A percentile compares a stretch with the other conserved stretches of the same genome.
Evolutionary conservation across 2,888 invertebrate genomes (phyloP).

Genomic region (Archaeoteleia sp.): DNA sequence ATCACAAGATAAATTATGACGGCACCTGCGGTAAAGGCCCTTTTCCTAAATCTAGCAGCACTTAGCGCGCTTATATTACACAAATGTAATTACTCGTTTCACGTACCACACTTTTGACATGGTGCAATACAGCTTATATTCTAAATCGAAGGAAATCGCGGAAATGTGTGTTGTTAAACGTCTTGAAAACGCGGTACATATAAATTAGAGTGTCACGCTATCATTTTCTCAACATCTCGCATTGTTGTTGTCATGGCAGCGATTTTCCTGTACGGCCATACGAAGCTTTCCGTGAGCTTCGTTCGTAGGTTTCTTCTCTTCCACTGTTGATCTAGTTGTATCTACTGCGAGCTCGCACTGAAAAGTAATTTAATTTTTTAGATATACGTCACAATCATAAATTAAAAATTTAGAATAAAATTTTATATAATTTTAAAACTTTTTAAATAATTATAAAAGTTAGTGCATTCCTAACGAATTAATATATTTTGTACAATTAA

Average conservation of each 20-base stretch:
- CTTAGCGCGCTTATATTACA: conserved; percentile 64
- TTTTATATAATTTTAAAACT: too few species aligned
- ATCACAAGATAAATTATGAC: conserved; percentile 54
- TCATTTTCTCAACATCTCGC: neutral
- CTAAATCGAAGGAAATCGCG: conserved; percentile 37
- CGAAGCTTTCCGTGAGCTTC: conserved; percentile 22
- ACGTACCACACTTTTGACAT: conserved; percentile 67
- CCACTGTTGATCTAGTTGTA: conserved; percentile 61
- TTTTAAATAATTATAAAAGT: too few species aligned
- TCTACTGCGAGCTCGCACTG: conserved; percentile 76
- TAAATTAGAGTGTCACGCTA: too few species aligned
- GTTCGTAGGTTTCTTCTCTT: conserved; percentile 15
- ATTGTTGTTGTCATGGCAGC: conserved; percentile 5
- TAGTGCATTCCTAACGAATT: too few species aligned
- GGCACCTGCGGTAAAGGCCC: conserved; percentile 33
- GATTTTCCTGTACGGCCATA: conserved; percentile 15
- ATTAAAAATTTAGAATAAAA: too few species aligned
- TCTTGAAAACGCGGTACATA: too few species aligned
- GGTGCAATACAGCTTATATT: conserved; percentile 67
- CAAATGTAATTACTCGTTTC: conserved; percentile 72
- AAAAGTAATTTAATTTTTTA: conserved; percentile 64
- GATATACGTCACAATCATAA: too few species aligned
- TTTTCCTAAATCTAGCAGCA: conserved; percentile 47
- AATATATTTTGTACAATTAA: too few species aligned
- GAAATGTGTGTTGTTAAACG: too few species aligned